Percentiles rank a stretch among this genome's conserved stretches.
Conservation (phyloP, 2,888 invertebrate genomes). For the Melinaea marsaeus region DNA sequence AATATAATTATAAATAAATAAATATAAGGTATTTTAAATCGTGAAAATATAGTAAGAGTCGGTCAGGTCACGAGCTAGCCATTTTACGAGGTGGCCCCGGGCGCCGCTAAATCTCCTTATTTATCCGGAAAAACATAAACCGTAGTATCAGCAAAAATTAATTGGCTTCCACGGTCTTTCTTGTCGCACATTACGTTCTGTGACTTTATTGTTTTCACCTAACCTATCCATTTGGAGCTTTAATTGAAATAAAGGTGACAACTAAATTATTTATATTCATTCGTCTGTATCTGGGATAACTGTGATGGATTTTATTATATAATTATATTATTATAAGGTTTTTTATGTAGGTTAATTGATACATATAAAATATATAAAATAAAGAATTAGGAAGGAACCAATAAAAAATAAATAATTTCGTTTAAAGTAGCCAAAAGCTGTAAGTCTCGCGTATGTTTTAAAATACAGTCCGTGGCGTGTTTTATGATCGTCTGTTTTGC, state of each 20-base stretch:
- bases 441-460: constrained; percentile 41
- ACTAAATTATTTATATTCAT: constrained; percentile 29
- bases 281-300: constrained; percentile 8
- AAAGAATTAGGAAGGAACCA: neutral
- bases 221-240: constrained; percentile 38
- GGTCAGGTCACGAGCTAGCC: constrained; percentile 61
- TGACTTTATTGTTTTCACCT: constrained; percentile 52
- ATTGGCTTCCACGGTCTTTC: constrained; percentile 69
- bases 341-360: neutral
- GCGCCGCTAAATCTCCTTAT: constrained; percentile 74
- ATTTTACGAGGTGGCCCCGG: constrained; percentile 65
- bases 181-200: constrained; percentile 63
- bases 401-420: neutral
- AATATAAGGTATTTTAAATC: constrained; percentile 34
- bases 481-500: constrained; percentile 57
- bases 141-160: constrained; percentile 73
- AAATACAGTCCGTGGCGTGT: constrained; percentile 52
- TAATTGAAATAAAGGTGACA: constrained; percentile 36
- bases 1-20: neutral
- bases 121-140: constrained; percentile 75
- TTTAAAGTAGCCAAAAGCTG: constrained; percentile 10
- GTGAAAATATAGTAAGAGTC: constrained; percentile 57
- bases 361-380: neutral
- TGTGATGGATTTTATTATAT: no score
- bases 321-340: neutral